Conservation (phyloP, 2,888 invertebrate genomes). For the Caradrina kadenii region DNA sequence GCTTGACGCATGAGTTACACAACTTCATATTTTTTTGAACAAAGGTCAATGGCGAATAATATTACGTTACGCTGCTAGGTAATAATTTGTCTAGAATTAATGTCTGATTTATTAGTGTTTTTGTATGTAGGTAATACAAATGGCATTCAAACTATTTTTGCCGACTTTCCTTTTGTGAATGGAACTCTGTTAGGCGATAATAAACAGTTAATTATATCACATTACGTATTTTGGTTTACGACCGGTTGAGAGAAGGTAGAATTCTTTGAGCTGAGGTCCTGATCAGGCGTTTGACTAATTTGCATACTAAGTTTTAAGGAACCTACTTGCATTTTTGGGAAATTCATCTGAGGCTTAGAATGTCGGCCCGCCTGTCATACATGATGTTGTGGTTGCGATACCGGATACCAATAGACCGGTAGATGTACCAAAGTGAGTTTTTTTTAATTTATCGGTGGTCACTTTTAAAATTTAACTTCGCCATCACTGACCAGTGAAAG, state of each 20-base stretch:
- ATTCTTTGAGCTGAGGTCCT: slow-evolving; percentile 3
- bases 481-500: no score
- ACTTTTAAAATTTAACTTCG: no score
- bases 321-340: no score
- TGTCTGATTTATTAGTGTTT: slow-evolving; percentile 52
- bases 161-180: slow-evolving; percentile 59
- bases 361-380: no score
- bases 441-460: no score
- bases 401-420: no score
- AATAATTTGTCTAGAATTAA: slow-evolving; percentile 46
- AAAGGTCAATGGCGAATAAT: slow-evolving; percentile 78
- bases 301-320: background rate
- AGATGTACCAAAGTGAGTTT: no score
- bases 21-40: slow-evolving; percentile 70
- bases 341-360: no score
- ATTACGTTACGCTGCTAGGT: slow-evolving; percentile 51
- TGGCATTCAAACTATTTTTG: slow-evolving; percentile 49
- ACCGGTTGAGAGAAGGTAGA: slow-evolving; percentile 6
- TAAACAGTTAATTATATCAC: slow-evolving; percentile 30
- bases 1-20: slow-evolving; percentile 74
- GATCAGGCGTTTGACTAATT: background rate
- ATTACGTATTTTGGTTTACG: slow-evolving; percentile 17
- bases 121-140: slow-evolving; percentile 37
- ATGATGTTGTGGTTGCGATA: no score
- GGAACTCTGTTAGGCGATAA: slow-evolving; percentile 18